These are phyloP conservation scores for Poecilus cupreus DNA, from an alignment of 2,888 invertebrate species.

Conservation along the genomic window DNA sequence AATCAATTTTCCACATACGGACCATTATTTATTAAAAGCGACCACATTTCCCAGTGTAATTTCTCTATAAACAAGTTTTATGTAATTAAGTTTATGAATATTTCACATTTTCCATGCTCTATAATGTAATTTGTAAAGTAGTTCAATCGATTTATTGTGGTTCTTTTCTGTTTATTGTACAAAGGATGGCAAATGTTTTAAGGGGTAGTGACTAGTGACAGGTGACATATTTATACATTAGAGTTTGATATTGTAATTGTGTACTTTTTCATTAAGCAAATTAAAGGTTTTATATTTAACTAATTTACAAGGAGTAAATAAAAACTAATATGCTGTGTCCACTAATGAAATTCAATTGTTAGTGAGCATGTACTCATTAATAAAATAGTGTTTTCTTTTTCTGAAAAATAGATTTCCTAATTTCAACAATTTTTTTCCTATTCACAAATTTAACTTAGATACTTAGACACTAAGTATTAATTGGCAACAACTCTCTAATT, in stretches of 20 bases:
- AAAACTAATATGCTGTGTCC: neutral
- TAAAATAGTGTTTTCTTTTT: too few species aligned
- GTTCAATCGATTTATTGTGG: constrained; percentile 27
- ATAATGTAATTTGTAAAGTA: constrained; percentile 13
- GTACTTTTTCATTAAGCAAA: neutral
- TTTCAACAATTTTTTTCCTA: too few species aligned
- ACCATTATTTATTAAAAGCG: neutral
- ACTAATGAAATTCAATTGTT: neutral
- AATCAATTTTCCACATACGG: neutral
- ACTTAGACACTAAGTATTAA: too few species aligned
- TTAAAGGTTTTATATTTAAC: neutral
- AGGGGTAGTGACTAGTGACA: constrained; percentile 10
- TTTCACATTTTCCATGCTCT: neutral
- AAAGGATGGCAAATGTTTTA: constrained; percentile 1
- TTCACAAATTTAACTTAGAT: too few species aligned
- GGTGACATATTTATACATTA: constrained; percentile 34
- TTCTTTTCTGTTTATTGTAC: constrained; percentile 10
- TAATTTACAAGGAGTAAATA: neutral
- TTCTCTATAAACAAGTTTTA: neutral
- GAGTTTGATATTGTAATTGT: neutral
- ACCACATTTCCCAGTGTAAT: neutral
- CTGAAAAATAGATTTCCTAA: too few species aligned
- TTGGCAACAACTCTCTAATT: too few species aligned
- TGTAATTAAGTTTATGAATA: constrained; percentile 18
- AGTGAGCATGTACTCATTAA: too few species aligned